Evolutionary conservation across 1,140 invertebrate genomes (phyloP).

Genomic region (Bombus turneri): DNA sequence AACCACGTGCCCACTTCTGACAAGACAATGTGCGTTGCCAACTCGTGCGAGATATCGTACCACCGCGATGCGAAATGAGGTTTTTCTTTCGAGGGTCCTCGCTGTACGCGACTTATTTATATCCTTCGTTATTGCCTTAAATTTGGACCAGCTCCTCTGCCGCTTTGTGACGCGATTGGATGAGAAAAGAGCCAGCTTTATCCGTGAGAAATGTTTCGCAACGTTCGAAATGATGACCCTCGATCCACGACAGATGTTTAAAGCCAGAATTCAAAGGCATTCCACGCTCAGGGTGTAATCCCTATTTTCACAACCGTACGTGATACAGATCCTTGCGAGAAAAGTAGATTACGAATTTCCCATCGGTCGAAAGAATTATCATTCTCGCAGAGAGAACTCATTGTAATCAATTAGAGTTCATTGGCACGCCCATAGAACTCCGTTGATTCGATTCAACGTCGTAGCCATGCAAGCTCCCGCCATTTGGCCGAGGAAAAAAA

Average conservation of each 20-base stretch:
- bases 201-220: not conserved
- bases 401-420: not conserved
- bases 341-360: not conserved
- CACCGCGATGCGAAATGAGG: conserved; percentile 21
- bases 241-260: not conserved
- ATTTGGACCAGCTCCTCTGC: not conserved
- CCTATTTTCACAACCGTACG: not conserved
- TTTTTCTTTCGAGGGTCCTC: not conserved
- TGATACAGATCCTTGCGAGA: not conserved
- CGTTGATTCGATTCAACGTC: not conserved
- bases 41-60: conserved; percentile 37
- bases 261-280: not conserved
- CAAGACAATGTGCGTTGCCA: conserved; percentile 8
- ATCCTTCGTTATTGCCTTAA: conserved; percentile 30
- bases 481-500: not conserved
- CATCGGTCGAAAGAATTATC: not conserved
- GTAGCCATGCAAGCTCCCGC: no score
- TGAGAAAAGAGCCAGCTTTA: not conserved
- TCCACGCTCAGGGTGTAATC: not conserved
- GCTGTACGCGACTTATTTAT: conserved; percentile 38
- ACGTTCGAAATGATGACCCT: not conserved
- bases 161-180: no score
- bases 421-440: no score
- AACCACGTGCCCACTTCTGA: conserved; percentile 44
- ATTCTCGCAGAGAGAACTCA: not conserved